Percentiles rank a stretch among this genome's conserved stretches.
Evolutionary conservation across 1,140 invertebrate genomes (phyloP).

Genomic region (Apis florea): DNA sequence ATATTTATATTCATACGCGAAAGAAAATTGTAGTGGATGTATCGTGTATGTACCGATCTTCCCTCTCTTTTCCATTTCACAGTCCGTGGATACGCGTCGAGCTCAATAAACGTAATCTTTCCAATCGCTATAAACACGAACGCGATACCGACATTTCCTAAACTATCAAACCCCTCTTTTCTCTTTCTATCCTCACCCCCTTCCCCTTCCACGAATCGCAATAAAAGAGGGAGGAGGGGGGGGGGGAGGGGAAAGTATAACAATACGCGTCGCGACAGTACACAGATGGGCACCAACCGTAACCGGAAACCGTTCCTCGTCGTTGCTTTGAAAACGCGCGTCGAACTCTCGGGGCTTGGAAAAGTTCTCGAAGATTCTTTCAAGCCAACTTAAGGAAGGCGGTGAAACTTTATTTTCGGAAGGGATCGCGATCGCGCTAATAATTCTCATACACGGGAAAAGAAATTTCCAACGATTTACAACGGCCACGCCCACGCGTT

Average conservation of each 20-base stretch:
- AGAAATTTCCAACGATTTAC: not conserved
- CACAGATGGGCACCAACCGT: not conserved
- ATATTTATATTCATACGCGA: no score
- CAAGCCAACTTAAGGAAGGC: not conserved
- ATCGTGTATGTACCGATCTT: not conserved
- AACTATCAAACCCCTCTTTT: not conserved
- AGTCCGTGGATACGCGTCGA: no score
- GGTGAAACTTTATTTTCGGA: not conserved
- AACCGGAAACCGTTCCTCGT: not conserved
- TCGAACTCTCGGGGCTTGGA: not conserved
- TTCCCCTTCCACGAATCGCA: not conserved
- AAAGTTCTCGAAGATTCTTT: not conserved
- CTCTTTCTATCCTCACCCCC: not conserved
- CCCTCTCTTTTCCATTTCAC: not conserved
- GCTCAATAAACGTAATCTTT: constrained; percentile 18
- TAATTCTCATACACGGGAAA: constrained; percentile 1
- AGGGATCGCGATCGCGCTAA: not conserved
- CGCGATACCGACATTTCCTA: not conserved
- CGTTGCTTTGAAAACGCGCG: not conserved
- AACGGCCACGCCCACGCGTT: not conserved
- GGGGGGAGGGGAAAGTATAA: no score
- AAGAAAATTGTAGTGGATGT: constrained; percentile 1
- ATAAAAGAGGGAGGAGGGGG: not conserved
- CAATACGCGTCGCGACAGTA: not conserved
- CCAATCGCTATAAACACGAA: constrained; percentile 4